phyloP scores from a whole-genome alignment of 2,113 vertebrate species.

The Tetrax tetrax region DNA sequence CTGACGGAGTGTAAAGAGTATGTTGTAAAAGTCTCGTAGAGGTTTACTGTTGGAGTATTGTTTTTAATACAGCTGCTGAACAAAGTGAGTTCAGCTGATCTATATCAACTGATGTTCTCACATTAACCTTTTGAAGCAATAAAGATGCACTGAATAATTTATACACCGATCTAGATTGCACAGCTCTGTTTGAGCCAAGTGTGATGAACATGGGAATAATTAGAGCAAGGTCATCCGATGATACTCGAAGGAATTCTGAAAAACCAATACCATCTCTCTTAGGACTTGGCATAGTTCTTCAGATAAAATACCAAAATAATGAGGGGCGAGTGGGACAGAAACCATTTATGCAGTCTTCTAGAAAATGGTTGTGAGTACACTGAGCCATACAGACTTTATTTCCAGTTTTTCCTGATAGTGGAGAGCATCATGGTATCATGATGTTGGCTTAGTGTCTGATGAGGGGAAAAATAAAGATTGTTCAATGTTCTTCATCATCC shows the following conservation, averaged over 20 bases:
- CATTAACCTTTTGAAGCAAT: constrained; percentile 23
- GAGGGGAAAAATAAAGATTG: background rate
- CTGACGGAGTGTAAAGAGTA: background rate
- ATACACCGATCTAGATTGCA: background rate
- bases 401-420: background rate
- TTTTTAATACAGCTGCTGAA: constrained; percentile 8
- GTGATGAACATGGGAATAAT: background rate
- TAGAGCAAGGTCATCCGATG: background rate
- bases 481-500: background rate
- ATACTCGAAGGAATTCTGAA: background rate
- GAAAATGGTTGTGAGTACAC: background rate
- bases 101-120: background rate
- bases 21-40: background rate
- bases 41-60: background rate
- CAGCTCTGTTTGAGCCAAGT: constrained; percentile 10
- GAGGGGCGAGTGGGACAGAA: fast-evolving
- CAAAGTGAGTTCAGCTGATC: background rate
- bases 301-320: background rate
- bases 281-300: background rate
- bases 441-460: background rate
- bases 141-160: constrained; percentile 53
- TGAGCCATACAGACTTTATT: background rate
- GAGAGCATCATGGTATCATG: background rate
- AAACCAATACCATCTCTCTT: background rate
- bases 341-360: background rate